Percentiles rank a stretch among this genome's conserved stretches.
These are phyloP conservation scores for Patiria pectinifera DNA, from an alignment of 53 echinoderm and acorn worm genomes.

Conservation along the genomic window DNA sequence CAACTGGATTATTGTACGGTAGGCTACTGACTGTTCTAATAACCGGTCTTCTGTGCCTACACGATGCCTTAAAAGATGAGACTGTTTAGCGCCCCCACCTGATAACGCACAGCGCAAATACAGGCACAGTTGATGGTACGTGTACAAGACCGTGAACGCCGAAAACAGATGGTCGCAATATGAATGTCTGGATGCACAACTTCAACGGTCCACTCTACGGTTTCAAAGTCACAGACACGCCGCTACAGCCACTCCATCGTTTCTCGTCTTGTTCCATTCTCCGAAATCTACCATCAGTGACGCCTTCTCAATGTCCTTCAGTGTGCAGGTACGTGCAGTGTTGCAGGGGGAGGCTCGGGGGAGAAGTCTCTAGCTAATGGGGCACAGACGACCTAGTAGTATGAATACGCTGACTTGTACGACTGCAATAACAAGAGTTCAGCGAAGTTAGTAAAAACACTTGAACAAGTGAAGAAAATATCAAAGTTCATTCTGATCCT, in stretches of 20 bases:
- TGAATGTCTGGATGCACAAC: not conserved
- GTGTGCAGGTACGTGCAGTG: not conserved
- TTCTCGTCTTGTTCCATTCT: too few relatives aligned
- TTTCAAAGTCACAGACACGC: not conserved
- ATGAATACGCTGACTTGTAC: conserved; percentile 90
- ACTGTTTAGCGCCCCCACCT: not conserved
- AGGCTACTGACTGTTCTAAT: too few relatives aligned
- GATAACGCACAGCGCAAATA: not conserved
- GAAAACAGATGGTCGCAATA: not conserved
- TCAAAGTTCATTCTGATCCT: too few relatives aligned
- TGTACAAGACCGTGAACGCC: too few relatives aligned
- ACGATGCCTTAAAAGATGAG: not conserved
- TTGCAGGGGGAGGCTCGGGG: not conserved
- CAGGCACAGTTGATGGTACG: too few relatives aligned
- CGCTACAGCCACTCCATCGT: too few relatives aligned
- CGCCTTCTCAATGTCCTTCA: not conserved
- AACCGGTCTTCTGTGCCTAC: too few relatives aligned
- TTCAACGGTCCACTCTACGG: not conserved
- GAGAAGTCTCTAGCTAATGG: conserved; percentile 14
- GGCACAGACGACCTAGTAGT: conserved; percentile 79
- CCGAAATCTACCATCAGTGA: too few relatives aligned
- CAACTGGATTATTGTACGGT: too few relatives aligned
- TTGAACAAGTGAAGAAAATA: not conserved
- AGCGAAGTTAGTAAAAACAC: not conserved
- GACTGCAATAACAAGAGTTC: conserved; percentile 42